Evolutionary conservation across 2,797 vertebrate species (phyloP), one percentile per base, ranked within the genome.

Genomic region (Brotula barbata): DNA sequence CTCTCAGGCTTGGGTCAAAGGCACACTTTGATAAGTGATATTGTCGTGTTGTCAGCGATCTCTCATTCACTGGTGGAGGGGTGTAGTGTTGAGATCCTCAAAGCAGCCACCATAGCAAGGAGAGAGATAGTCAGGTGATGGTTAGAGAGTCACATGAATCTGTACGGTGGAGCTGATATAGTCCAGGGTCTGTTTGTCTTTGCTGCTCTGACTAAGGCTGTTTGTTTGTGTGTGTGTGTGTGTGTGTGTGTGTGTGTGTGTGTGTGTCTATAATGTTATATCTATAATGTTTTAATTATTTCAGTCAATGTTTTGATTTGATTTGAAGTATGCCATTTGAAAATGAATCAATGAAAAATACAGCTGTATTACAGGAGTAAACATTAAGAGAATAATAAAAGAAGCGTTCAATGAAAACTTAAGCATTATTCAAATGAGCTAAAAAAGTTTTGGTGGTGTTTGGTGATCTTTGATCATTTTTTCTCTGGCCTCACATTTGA

Each of bases 131-230:
- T 89, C 87, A 87, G 85, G 84, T 87, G 85, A 87, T 83, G 77
- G 75, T 75, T 81, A 60, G 69, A 80, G 81, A 86, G 83, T 88
- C 85, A 88, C 83, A 87, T 88, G 87, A 85, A 84, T 82, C 83
- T 84, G 78, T 83, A 88, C 88, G 88, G 87, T 88, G 82, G 82
- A 85, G 85, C 78, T 77, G 78, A 69, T 79, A 71, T 75, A 86
- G 83, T 76, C 80, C 58, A 64, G 36, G 53, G 81, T 70, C 71
- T 82, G 74, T 86, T 85, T 85, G 86, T 80, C 66, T 84, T 73
- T 71, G 63, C 68, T 71, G 63, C 66, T 77, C 71, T 66, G 71
- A 76, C 59, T 69, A 54, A 64, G 63, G 68, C 53, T 39, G 37
- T 33, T 2, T 33, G 31, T 39, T 3, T 39, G 13, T 39, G 37